Base-by-base conservation (phyloP, 2,797 vertebrate species). In the Helarctos malayanus region DNA sequence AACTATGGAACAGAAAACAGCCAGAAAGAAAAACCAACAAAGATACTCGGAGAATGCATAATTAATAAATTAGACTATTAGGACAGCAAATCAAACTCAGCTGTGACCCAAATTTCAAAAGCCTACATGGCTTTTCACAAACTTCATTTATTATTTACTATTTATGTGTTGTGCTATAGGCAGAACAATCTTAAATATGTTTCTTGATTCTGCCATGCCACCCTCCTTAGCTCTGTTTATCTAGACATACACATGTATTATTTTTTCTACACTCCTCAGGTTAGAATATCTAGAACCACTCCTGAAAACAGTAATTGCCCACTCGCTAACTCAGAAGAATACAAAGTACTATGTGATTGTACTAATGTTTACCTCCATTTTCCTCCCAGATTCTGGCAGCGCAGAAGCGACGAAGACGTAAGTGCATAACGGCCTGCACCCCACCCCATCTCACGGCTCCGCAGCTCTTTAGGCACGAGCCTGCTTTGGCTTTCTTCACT, bases 71-170 rank as follows among this genome's bases (percentile, higher is more conserved):
- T 15, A 86, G 71, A 86, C 61, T 83, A 89, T 61, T 73, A 82
- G 14, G 11, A 94, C 35, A 91, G 14, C 47, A 95, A 94, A 93
- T 63, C 9, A 93, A 93, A 92, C 9, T 57, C 21, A 65, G 21
- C 32, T 16, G 38, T 90, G 35, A 86, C 25, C 78, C 56, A 65
- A 80, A 87, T 96, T 96, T 95, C 45, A 97, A 89, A 97, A 90
- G n/a, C 21, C 45, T 65, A 25, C 8, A 35, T 91, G 76, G 86
- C 54, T 93, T 94, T 88, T 65, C 47, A 56, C 73, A 89, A 52
- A 85, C 49, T 52, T 83, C 21, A 85, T 11, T 87, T 87, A 61
- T 91, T 81, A 73, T 68, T 89, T 57, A 79, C 56, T 78, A 68
- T 25, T 73, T 87, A 61, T 56, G 45, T 15, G 71, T 88, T 9